Conservation (phyloP, 2,797 vertebrate genomes). For the Halcyon smyrnensis region DNA sequence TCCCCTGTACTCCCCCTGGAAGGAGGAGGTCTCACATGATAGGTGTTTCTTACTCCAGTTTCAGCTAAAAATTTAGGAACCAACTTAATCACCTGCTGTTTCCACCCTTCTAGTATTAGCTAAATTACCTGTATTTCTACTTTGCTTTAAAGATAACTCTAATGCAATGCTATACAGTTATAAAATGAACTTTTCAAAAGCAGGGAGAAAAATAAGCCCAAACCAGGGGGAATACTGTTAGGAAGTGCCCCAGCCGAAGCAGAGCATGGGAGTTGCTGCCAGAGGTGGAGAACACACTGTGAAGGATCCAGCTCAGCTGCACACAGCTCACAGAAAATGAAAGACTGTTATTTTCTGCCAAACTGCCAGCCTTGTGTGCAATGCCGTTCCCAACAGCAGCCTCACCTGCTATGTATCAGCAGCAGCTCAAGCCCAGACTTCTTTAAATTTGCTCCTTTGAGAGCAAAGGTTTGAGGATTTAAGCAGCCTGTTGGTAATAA, state of each 20-base stretch:
- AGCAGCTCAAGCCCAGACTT: background rate
- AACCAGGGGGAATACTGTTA: background rate
- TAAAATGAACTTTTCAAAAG: background rate
- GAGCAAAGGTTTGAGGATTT: background rate
- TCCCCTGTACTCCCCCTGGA: background rate
- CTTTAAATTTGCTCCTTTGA: background rate
- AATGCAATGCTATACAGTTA: background rate
- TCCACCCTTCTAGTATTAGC: background rate
- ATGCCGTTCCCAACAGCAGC: background rate
- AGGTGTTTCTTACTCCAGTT: background rate
- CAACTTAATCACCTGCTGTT: background rate
- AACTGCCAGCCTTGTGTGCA: background rate
- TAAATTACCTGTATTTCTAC: background rate
- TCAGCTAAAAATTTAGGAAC: background rate
- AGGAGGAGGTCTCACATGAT: background rate
- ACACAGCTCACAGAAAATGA: background rate
- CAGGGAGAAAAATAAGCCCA: background rate
- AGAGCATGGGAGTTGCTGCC: background rate
- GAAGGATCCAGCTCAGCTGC: background rate
- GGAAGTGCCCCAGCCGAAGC: background rate
- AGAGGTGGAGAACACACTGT: fast-evolving
- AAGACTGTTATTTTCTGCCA: background rate
- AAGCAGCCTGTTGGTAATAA: background rate
- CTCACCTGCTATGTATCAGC: background rate
- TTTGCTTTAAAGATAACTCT: background rate